Conservation (phyloP, 2,888 invertebrate genomes). For the Heteropelma amictum region DNA sequence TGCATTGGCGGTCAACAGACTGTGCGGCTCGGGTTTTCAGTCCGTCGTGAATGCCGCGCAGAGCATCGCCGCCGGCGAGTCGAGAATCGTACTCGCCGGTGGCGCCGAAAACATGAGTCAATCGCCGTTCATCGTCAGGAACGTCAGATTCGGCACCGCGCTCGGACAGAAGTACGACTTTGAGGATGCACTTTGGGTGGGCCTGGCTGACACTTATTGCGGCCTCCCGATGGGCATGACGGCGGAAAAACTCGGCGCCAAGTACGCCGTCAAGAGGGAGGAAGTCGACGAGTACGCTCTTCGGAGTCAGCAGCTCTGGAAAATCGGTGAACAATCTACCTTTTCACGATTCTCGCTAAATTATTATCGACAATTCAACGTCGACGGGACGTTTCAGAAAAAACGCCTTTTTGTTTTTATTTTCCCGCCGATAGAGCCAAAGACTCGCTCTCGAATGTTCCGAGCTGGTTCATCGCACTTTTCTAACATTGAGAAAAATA, state of each 20-base stretch:
- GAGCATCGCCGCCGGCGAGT: conserved; percentile 91
- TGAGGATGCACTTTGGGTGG: conserved; percentile 94
- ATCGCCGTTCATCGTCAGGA: conserved; percentile 91
- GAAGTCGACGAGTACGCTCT: conserved; percentile 93
- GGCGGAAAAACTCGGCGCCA: conserved; percentile 94
- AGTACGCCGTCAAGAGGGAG: conserved; percentile 88
- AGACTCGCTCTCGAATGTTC: too few species aligned
- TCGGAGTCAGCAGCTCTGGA: conserved; percentile 92
- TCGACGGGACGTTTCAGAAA: not conserved
- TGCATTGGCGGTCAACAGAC: conserved; percentile 92
- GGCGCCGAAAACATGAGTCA: conserved; percentile 98
- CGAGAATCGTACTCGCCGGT: conserved; percentile 92
- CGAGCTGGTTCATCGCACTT: too few species aligned
- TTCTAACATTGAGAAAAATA: too few species aligned
- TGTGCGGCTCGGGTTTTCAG: conserved; percentile 99
- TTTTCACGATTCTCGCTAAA: not conserved
- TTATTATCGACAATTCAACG: not conserved
- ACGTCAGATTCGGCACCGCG: conserved; percentile 91
- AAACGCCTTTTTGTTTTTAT: not conserved
- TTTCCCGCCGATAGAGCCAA: not conserved
- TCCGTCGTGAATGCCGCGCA: conserved; percentile 94
- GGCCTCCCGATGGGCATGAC: conserved; percentile 97
- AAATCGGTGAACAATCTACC: conserved; percentile 81
- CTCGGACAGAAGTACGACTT: conserved; percentile 88
- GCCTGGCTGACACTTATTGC: conserved; percentile 92